Conservation (phyloP, 2,888 invertebrate genomes). For the Cerastoderma edule region DNA sequence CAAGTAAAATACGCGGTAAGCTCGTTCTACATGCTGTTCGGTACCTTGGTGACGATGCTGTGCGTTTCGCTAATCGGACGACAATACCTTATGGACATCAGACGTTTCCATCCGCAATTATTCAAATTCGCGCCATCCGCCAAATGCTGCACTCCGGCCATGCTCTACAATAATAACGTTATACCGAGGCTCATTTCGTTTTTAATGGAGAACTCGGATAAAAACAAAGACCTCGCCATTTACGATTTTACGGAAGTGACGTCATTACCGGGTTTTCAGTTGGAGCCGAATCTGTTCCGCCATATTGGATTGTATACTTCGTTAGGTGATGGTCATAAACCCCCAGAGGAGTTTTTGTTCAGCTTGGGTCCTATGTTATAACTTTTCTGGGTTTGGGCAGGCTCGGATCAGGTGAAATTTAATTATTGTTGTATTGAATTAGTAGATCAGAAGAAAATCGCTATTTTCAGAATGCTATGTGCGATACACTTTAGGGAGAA, state of each 20-base stretch:
- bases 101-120: conserved; percentile 70
- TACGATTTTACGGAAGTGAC: conserved; percentile 64
- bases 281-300: conserved; percentile 78
- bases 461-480: too few relatives aligned
- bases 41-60: conserved; percentile 58
- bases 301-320: conserved; percentile 81
- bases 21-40: conserved; percentile 49
- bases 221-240: conserved; percentile 76
- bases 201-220: conserved; percentile 53
- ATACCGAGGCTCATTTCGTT: conserved; percentile 63
- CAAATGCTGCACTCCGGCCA: conserved; percentile 81
- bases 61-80: conserved; percentile 68
- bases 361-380: too few relatives aligned
- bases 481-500: too few relatives aligned
- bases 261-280: conserved; percentile 65
- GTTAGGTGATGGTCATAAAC: conserved; percentile 59
- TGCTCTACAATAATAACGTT: conserved; percentile 73
- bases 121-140: conserved; percentile 74
- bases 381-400: too few relatives aligned
- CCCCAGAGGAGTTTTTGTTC: conserved; percentile 64
- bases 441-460: too few relatives aligned
- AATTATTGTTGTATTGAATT: too few relatives aligned
- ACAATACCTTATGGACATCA: conserved; percentile 74
- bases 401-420: too few relatives aligned
- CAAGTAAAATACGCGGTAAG: conserved; percentile 26